Evolutionary conservation across 23 tunicate species (phyloP), one percentile per base, ranked within the genome.

Genomic region (Styela clava): DNA sequence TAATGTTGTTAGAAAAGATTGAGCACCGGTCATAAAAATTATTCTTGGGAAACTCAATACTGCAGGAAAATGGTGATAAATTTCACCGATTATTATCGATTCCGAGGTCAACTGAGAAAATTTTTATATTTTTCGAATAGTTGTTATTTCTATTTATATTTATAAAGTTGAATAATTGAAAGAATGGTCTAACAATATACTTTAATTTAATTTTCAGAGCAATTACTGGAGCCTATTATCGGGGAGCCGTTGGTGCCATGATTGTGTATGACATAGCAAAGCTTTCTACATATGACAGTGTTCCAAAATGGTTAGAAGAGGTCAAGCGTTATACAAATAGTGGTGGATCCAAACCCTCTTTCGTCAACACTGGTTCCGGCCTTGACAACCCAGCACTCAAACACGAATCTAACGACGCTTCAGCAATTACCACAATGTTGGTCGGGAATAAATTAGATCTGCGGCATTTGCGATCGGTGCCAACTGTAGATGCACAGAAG

Each of bases 241-340:
- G 99, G n/a, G 99, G 99, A 23, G 99, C 99, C 1, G 99, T 89
- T 19, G 99, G 99, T 1, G 99, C 99, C 20, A 52, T 94, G 64
- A 64, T 94, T 52, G 99, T 94, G 70, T 94, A 94, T 56, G 99
- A 94, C 52, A 94, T 94, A 64, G 94, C 99, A 26, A 94, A 89
- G 83, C 91, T 82, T 52, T 62, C 94, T 26, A 94, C 99, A 30
- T 94, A 88, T 69, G 99, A 94, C 68, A 94, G 83, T 74, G 99
- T 89, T 19, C 86, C 86, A 16, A 62, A 94, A 19, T 94, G 99
- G 99, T 44, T 94, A 72, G 93, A 89, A 35, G 99, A 94, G 73
- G 37, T 76, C 24, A 36, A 44, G 27, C 30, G 81, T n/a, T 76
- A 76, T 31, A 26, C 81, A 27, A 73, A 19, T 16, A 27, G 51